These are phyloP conservation scores for Neuroscelio doddi DNA, from an alignment of 2,888 invertebrate species.

Conservation along the genomic window DNA sequence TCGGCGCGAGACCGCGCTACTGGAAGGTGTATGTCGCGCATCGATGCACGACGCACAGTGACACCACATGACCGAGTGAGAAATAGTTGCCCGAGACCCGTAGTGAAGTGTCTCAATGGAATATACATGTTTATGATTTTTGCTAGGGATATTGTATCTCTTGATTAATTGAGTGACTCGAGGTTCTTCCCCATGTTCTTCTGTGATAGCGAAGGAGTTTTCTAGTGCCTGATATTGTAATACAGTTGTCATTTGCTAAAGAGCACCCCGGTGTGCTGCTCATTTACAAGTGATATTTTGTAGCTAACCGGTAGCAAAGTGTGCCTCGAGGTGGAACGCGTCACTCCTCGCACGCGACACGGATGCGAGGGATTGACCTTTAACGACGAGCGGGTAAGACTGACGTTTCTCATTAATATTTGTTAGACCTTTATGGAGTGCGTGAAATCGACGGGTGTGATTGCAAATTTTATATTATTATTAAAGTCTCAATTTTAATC, in stretches of 20 bases:
- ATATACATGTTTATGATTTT: background rate
- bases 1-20: slow-evolving; percentile 72
- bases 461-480: too few species aligned
- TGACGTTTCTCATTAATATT: slow-evolving; percentile 18
- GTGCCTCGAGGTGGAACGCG: slow-evolving; percentile 2
- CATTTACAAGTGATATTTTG: background rate
- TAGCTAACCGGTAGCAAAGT: background rate
- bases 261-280: background rate
- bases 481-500: too few species aligned
- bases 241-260: too few species aligned
- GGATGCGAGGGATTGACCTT: slow-evolving; percentile 32
- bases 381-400: slow-evolving; percentile 53
- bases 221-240: background rate
- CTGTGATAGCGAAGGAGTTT: background rate
- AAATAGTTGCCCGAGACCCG: background rate
- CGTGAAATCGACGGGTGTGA: background rate
- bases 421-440: slow-evolving; percentile 5
- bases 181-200: background rate
- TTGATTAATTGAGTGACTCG: too few species aligned
- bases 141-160: too few species aligned
- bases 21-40: slow-evolving; percentile 47
- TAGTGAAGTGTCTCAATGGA: background rate
- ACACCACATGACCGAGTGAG: background rate
- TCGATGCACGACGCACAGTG: background rate
- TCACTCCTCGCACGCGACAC: slow-evolving; percentile 8